Percentiles rank a stretch among this genome's conserved stretches.
Evolutionary conservation across 2,797 vertebrate genomes (phyloP).

Genomic region (Danio tinwini): DNA sequence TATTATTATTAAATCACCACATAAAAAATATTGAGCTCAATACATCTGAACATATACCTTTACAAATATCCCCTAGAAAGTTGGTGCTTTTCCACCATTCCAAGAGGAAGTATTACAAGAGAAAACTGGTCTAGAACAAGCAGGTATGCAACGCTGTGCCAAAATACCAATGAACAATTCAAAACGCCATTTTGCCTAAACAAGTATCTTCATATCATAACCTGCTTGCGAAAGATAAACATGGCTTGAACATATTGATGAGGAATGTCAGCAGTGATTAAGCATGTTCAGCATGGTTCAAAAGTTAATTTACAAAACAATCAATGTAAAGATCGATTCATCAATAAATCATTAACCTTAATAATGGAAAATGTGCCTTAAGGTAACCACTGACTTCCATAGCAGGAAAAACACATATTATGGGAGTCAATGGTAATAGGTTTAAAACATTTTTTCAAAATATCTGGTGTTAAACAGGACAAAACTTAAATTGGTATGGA

Average conservation of each 20-base stretch:
- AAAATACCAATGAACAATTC: conserved; percentile 25
- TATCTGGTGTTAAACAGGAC: no score
- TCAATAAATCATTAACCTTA: no score
- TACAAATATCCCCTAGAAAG: neutral
- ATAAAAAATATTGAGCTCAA: neutral
- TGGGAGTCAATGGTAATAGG: no score
- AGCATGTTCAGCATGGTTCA: neutral
- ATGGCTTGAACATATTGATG: neutral
- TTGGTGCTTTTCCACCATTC: conserved; percentile 18
- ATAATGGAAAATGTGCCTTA: no score
- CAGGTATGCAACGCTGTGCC: conserved; percentile 25
- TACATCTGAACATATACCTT: neutral
- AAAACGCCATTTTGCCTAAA: conserved; percentile 29
- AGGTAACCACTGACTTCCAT: no score
- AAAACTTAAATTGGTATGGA: no score
- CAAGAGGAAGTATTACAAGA: conserved; percentile 30
- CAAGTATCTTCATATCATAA: conserved; percentile 24
- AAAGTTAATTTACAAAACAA: no score
- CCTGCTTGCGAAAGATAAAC: conserved; percentile 16
- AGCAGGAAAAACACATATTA: no score
- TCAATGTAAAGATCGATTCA: no score
- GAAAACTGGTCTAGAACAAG: conserved; percentile 23
- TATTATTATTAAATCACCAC: neutral
- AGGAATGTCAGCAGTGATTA: neutral
- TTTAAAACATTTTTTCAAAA: no score